A percentile compares a stretch with the other conserved stretches of the same genome.
These are phyloP conservation scores for Coregonus ussuriensis DNA, from an alignment of 2,797 vertebrate genomes.

Conservation along the genomic window DNA sequence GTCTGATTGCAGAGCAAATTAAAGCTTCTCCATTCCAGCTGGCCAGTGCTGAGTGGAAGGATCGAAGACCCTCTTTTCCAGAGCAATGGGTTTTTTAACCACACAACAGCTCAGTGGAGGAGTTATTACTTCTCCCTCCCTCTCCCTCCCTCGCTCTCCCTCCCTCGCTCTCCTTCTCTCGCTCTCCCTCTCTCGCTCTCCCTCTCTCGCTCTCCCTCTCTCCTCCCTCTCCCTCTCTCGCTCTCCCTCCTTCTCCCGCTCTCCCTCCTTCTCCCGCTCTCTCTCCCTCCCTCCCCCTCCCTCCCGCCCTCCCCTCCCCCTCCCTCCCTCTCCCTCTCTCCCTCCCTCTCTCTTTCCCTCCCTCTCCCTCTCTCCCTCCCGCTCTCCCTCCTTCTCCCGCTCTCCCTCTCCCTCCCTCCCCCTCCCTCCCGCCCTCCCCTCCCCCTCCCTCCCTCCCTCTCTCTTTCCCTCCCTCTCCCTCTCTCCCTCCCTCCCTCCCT, in stretches of 20 bases:
- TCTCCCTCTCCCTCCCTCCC: slow-evolving; percentile 18
- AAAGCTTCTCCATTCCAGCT: slow-evolving; percentile 59
- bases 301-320: neutral
- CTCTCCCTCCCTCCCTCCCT: too few relatives aligned
- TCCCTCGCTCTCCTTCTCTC: neutral
- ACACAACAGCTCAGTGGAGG: slow-evolving; percentile 3
- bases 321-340: neutral
- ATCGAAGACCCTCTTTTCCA: slow-evolving; percentile 47
- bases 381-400: neutral
- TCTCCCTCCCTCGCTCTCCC: neutral
- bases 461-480: too few relatives aligned
- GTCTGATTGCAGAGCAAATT: slow-evolving; percentile 62
- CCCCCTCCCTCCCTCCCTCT: too few relatives aligned
- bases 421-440: neutral
- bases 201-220: too few relatives aligned
- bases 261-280: too few relatives aligned
- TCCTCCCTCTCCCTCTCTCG: too few relatives aligned
- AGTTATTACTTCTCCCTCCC: slow-evolving; percentile 7
- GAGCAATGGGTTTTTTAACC: slow-evolving; percentile 39
- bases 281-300: neutral
- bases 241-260: too few relatives aligned
- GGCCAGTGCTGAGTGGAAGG: slow-evolving; percentile 33
- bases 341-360: slow-evolving; percentile 10
- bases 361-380: neutral
- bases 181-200: neutral